Evolutionary conservation across 2,113 vertebrate species (phyloP), one percentile per base, ranked within the genome.

Genomic region (Crocuta crocuta): DNA sequence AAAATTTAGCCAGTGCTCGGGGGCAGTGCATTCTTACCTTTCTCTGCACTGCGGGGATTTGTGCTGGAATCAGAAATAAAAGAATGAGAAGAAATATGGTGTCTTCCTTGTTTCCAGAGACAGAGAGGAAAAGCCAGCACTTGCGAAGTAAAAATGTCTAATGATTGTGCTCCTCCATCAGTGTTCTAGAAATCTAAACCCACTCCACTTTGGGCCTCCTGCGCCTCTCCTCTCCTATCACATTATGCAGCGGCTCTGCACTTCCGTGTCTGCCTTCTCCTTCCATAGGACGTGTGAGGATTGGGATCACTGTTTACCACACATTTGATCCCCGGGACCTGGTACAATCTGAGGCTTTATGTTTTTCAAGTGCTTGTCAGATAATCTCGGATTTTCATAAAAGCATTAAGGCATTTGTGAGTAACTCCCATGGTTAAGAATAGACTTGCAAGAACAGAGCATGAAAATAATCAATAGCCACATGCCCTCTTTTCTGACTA

Each of bases 101-200:
- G 24, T 76, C n/a, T 81, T 82, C 15, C 65, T 95, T 89, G 21
- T 95, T 98, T 89, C 93, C 86, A 92, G 76, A 92, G 50, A 79
- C 15, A 89, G 89, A 76, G 61, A 66, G 76, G 48, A 97, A 97
- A 93, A 65, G 61, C 17, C n/a, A 86, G 35, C 28, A n/a, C 28
- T 68, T 80, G 17, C 11, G 50, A 93, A 95, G 80, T 74, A 26
- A 58, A 70, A 96, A 79, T 13, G 78, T 66, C 50, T 39, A 53
- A 39, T 90, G 74, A 78, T 35, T 10, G n/a, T 61, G 53, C 5
- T 71, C 35, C 17, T 87, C 33, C 73, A 23, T 1, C 1, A 55
- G 65, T 66, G 23, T 16, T 76, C 31, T 48, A 82, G 73, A 92
- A 85, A 61, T 26, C n/a, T 65, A 53, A 26, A 43, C 23, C 61